Base-by-base conservation (phyloP, 2,113 vertebrate genomes). In the Talpa occidentalis region DNA sequence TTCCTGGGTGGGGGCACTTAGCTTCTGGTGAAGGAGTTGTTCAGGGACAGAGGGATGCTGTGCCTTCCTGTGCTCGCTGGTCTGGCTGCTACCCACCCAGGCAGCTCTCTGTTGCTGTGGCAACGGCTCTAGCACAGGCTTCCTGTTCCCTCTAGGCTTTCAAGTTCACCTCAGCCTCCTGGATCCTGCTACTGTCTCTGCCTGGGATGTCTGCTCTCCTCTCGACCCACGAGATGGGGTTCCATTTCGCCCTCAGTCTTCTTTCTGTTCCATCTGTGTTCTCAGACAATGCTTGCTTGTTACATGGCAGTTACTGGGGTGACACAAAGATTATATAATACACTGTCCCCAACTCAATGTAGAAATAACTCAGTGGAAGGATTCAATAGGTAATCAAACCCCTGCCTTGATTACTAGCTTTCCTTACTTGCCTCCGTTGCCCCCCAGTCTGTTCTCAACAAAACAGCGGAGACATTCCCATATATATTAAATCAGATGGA, bases 31-130 rank as follows among this genome's bases (percentile, higher is more conserved):
- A 17, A 59, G 16, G 30, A 47, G 32, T 0, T 22, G 17, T n/a
- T 93, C 64, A 89, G 44, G 64, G 60, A 74, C 19, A 21, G 5
- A 26, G 37, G n/a, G 26, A 49, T 12, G 9, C 28, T 52, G 32
- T 0, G 2, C 2, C 42, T 37, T 74, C n/a, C 44, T 52, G 44
- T 17, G 49, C n/a, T 52, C 37, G 74, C 28, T 86, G n/a, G 32
- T 22, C 35, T 15, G 26, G 64, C 19, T 60, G 52, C 35, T 35
- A 66, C 59, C 19, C 66, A 49, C 12, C 4, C 21, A 17, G 70
- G 49, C 2, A n/a, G 26, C 44, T 77, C 60, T 44, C 67, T 78
- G 95, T 79, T 93, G 88, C 67, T 62, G n/a, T 81, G 54, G 91
- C 62, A 93, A 96, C 28, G 5, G 1, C 60, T 86, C 40, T 88